Evolutionary conservation across 2,888 invertebrate species (phyloP).

Genomic region (Sphaerophoria rueppellii): DNA sequence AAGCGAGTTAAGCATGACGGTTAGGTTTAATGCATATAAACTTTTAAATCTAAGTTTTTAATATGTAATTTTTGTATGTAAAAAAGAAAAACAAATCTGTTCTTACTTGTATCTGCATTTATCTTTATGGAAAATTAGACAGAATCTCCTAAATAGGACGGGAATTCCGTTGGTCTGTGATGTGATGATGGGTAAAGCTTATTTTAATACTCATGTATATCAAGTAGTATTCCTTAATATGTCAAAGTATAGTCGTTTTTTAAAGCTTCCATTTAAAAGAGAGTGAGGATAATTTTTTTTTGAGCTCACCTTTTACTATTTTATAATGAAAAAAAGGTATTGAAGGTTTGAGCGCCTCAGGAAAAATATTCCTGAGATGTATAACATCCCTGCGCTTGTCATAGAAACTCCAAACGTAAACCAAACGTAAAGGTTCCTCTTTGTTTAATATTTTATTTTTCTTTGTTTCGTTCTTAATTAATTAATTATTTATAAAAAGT

Average conservation of each 20-base stretch:
- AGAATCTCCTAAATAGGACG: too few species aligned
- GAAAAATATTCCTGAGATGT: not conserved
- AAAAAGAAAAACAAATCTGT: not conserved
- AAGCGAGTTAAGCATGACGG: constrained; percentile 52
- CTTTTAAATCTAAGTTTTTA: not conserved
- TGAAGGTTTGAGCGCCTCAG: not conserved
- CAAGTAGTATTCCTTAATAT: too few species aligned
- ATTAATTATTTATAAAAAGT: too few species aligned
- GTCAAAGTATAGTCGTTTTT: too few species aligned
- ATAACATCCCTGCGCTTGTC: constrained; percentile 1
- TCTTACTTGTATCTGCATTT: too few species aligned
- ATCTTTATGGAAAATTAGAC: too few species aligned
- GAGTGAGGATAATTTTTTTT: too few species aligned
- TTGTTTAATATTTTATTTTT: not conserved
- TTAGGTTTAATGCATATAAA: not conserved
- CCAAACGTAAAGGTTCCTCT: too few species aligned
- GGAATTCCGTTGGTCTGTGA: too few species aligned
- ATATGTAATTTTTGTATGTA: not conserved
- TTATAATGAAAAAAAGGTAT: not conserved
- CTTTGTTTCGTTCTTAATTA: not conserved
- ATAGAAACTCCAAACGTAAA: not conserved
- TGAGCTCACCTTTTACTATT: not conserved
- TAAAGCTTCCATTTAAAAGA: too few species aligned
- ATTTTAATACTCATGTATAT: too few species aligned
- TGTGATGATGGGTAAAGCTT: too few species aligned